phyloP scores from a whole-genome alignment of 2,888 invertebrate species.

The Periphyllus acericola region DNA sequence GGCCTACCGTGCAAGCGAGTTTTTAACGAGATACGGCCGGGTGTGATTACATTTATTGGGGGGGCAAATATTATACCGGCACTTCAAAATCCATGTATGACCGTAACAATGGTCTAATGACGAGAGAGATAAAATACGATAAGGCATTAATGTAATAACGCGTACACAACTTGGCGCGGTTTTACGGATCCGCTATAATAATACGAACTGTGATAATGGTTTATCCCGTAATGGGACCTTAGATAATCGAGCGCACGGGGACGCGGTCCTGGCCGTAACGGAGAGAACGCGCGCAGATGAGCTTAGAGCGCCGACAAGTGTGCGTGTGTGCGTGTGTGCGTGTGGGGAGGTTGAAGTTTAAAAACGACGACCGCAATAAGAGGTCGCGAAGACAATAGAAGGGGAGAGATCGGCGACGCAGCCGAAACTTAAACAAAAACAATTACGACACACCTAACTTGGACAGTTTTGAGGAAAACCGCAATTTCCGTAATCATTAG shows the following conservation, averaged over 20 bases:
- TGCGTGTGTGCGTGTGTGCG: neutral
- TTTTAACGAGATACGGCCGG: neutral
- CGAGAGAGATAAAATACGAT: neutral
- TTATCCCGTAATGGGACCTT: conserved; percentile 23
- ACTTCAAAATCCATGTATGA: neutral
- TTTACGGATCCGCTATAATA: neutral
- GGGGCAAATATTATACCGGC: neutral
- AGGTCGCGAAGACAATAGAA: conserved; percentile 19
- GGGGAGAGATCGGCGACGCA: conserved; percentile 13
- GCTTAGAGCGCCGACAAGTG: neutral
- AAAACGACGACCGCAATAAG: conserved; percentile 6
- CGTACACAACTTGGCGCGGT: neutral
- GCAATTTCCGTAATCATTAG: conserved; percentile 1
- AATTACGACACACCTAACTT: neutral
- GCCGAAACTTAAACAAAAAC: conserved; percentile 29
- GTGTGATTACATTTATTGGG: neutral
- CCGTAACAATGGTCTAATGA: neutral
- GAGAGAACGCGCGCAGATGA: neutral
- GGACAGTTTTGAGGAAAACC: conserved; percentile 9
- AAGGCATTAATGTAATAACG: conserved; percentile 8
- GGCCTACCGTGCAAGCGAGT: neutral
- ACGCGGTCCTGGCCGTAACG: neutral
- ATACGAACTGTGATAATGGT: conserved; percentile 13
- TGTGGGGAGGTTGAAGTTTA: conserved; percentile 12
- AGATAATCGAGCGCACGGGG: neutral